A percentile compares a stretch with the other conserved stretches of the same genome.
phyloP scores from a whole-genome alignment of 1,140 invertebrate species.

The Aphelinus atriplicis region DNA sequence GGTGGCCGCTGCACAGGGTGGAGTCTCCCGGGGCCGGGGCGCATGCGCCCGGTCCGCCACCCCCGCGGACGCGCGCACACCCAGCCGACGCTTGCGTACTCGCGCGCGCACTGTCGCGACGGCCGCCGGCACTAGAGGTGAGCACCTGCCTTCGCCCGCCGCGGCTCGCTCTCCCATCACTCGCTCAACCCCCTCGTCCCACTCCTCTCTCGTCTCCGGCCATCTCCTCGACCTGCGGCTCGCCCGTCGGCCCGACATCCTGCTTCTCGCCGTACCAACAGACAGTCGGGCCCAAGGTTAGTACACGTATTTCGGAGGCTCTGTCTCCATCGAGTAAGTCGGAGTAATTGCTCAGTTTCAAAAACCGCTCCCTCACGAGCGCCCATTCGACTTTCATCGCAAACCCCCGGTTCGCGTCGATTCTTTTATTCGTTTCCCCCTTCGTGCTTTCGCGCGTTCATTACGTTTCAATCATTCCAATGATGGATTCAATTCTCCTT shows the following conservation, averaged over 20 bases:
- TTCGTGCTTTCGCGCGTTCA: no score
- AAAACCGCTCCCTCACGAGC: no score
- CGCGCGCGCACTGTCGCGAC: slow-evolving; percentile 34
- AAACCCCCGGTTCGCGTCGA: no score
- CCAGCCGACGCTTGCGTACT: slow-evolving; percentile 50
- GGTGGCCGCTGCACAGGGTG: slow-evolving; percentile 18
- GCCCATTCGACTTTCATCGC: no score
- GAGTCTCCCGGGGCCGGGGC: slow-evolving; percentile 33
- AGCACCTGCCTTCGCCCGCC: slow-evolving; percentile 38
- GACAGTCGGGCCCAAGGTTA: neutral
- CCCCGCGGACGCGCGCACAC: slow-evolving; percentile 24
- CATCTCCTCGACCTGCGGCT: neutral
- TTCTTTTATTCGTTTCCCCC: no score
- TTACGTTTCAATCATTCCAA: no score
- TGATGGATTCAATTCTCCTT: no score
- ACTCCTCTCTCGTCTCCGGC: slow-evolving; percentile 20
- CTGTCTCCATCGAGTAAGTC: no score
- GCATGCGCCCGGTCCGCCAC: slow-evolving; percentile 44
- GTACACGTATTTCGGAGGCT: neutral
- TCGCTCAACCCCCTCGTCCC: slow-evolving; percentile 24
- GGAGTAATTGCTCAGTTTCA: no score
- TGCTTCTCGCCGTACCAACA: no score
- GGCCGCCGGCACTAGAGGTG: slow-evolving; percentile 49
- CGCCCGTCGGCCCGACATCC: neutral
- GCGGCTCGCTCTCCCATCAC: slow-evolving; percentile 28